Evolutionary conservation across 2,888 invertebrate species (phyloP).

Genomic region (Catocala fraxini): DNA sequence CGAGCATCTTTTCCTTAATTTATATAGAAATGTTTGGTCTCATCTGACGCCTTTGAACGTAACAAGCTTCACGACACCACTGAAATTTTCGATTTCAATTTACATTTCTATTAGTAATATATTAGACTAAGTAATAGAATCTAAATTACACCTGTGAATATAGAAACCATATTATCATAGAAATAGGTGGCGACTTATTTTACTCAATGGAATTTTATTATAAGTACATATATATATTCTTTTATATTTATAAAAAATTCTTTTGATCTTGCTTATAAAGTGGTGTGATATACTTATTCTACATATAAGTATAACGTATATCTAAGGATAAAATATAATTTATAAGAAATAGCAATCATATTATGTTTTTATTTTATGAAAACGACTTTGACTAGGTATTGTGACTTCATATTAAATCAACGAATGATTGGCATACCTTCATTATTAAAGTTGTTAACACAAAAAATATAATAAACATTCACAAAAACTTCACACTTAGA

Average conservation of each 20-base stretch:
- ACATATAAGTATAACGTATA: no score
- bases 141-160: conserved; percentile 9
- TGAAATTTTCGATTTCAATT: conserved; percentile 64
- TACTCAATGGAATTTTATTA: background rate
- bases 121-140: conserved; percentile 23
- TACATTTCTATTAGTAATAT: conserved; percentile 46
- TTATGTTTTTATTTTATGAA: no score
- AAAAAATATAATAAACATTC: conserved; percentile 48
- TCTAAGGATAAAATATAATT: no score
- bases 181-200: conserved; percentile 4
- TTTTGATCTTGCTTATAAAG: background rate
- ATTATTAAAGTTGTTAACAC: conserved; percentile 38
- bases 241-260: background rate
- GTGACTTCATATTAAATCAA: background rate
- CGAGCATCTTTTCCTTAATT: conserved; percentile 85
- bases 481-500: conserved; percentile 64
- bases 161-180: conserved; percentile 11
- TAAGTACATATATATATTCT: background rate
- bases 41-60: conserved; percentile 77
- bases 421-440: conserved; percentile 15
- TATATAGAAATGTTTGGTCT: conserved; percentile 85
- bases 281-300: background rate
- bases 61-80: conserved; percentile 65
- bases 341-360: no score
- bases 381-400: background rate